Conservation (phyloP, 2,113 vertebrate species). For the Irena cyanogastra region DNA sequence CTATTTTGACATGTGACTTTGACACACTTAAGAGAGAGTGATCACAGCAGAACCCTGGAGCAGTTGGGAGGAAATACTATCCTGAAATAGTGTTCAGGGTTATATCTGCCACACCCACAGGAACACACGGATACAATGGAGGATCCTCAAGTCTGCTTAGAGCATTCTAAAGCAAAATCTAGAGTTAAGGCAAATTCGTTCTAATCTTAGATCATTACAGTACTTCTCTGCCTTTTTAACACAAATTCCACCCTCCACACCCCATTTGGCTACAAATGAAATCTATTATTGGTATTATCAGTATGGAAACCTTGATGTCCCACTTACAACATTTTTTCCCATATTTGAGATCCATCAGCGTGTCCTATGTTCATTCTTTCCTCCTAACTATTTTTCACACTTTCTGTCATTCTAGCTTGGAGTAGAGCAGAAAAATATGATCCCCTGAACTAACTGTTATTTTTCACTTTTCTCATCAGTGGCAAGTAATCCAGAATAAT, state of each 20-base stretch:
- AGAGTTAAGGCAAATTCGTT: not conserved
- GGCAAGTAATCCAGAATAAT: not conserved
- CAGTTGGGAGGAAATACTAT: not conserved
- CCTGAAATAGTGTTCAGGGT: not conserved
- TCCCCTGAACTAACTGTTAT: not conserved
- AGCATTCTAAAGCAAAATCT: not conserved
- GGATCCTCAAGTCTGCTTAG: not conserved
- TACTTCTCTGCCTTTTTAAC: not conserved
- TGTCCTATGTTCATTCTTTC: not conserved
- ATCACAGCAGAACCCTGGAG: not conserved
- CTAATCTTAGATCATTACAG: not conserved
- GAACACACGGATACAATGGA: accelerated
- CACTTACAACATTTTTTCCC: not conserved
- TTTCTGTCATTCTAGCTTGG: not conserved
- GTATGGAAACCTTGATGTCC: not conserved
- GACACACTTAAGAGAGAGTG: not conserved
- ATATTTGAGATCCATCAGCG: not conserved
- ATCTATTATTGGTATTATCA: not conserved
- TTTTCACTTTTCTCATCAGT: not conserved
- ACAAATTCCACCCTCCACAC: accelerated
- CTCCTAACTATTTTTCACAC: not conserved
- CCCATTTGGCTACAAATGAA: not conserved
- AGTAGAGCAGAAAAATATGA: not conserved
- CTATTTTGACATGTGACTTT: not conserved
- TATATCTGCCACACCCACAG: not conserved